phyloP scores from a whole-genome alignment of 2,113 vertebrate genomes.

The Delphinapterus leucas region DNA sequence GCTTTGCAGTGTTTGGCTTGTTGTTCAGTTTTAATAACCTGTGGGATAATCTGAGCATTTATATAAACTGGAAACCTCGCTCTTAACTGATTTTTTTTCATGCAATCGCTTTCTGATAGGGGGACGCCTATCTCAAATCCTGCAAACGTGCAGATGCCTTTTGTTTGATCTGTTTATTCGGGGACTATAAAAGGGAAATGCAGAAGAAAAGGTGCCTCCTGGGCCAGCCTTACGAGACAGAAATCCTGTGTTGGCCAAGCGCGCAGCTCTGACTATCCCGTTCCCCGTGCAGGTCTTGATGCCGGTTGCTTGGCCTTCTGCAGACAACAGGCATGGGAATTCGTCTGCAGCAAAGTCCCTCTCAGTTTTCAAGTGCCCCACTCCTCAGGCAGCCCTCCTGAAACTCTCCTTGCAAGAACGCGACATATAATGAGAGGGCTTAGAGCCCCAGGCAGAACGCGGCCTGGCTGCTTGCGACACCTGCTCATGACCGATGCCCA shows the following conservation, averaged over 20 bases:
- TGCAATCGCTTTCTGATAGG: not conserved
- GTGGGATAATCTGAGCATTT: conserved; percentile 51
- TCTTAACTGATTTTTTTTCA: conserved; percentile 38
- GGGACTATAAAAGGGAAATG: not conserved
- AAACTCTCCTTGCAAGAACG: not conserved
- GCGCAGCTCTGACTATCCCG: not conserved
- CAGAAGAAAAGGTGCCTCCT: not conserved
- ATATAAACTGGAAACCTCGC: conserved; percentile 23
- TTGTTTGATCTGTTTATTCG: not conserved
- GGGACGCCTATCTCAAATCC: not conserved
- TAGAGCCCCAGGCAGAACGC: not conserved
- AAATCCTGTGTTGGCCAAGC: not conserved
- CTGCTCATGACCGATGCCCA: not conserved
- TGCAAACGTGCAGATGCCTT: not conserved
- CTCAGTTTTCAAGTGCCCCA: not conserved
- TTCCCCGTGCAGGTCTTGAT: fast-evolving
- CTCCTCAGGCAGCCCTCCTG: not conserved
- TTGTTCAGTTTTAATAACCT: conserved; percentile 55
- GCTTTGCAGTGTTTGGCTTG: not conserved
- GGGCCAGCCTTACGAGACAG: not conserved
- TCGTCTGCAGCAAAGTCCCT: not conserved
- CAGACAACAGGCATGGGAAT: not conserved
- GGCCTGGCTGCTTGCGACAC: not conserved
- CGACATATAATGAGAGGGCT: not conserved
- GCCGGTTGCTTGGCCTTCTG: not conserved